phyloP scores from a whole-genome alignment of 1,140 invertebrate species.

The Drosophila baimaii region DNA sequence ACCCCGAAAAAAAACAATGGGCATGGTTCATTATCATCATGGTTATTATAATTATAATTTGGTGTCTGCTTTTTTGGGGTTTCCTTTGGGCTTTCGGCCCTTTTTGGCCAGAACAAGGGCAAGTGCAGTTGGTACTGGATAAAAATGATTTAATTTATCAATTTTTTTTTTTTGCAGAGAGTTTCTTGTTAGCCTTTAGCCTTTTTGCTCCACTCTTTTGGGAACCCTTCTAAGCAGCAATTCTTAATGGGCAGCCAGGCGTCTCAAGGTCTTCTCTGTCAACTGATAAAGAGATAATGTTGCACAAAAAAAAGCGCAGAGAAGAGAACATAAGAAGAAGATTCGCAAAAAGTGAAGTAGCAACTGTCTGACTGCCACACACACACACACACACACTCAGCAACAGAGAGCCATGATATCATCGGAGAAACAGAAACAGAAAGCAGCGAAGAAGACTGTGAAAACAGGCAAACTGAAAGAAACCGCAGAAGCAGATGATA shows the following conservation, averaged over 20 bases:
- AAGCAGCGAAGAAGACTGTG: conserved; percentile 10
- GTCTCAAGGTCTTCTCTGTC: conserved; percentile 72
- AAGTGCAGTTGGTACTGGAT: conserved; percentile 45
- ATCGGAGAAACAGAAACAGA: conserved; percentile 45
- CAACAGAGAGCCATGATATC: conserved; percentile 49
- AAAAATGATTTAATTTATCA: conserved; percentile 30
- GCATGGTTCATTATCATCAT: conserved; percentile 43
- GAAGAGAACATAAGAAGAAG: conserved; percentile 31
- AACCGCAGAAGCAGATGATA: conserved; percentile 25
- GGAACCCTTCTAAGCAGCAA: conserved; percentile 41
- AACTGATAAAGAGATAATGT: conserved; percentile 78
- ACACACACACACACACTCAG: conserved; percentile 11
- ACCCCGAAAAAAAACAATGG: conserved; percentile 39
- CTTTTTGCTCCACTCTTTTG: conserved; percentile 11
- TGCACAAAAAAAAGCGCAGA: conserved; percentile 33
- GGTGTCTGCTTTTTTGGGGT: conserved; percentile 45
- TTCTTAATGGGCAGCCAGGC: conserved; percentile 50
- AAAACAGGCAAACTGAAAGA: conserved; percentile 24
- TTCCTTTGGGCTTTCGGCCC: conserved; percentile 15
- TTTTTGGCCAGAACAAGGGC: conserved; percentile 39
- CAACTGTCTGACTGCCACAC: conserved; percentile 47
- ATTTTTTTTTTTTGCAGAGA: conserved; percentile 10
- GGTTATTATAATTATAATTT: conserved; percentile 52
- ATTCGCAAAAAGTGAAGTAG: conserved; percentile 31
- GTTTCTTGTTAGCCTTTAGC: conserved; percentile 38